Evolutionary conservation across 2,888 invertebrate genomes (phyloP).

Genomic region (Agrochola circellaris): DNA sequence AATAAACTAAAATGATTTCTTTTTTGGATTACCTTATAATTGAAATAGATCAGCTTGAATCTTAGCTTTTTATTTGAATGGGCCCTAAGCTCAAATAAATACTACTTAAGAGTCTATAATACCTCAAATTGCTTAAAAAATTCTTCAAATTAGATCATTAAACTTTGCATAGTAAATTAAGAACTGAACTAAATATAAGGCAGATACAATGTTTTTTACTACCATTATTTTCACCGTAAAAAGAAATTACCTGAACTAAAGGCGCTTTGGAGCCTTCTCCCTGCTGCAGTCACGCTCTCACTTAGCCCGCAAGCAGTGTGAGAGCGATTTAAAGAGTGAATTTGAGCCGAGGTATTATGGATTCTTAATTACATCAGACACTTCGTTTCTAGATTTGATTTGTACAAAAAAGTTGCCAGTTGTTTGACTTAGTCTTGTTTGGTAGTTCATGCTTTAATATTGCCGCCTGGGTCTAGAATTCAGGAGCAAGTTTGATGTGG

Average conservation of each 20-base stretch:
- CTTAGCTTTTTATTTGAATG: slow-evolving; percentile 17
- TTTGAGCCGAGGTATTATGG: background rate
- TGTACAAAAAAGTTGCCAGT: slow-evolving; percentile 11
- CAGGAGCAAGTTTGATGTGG: slow-evolving; percentile 33
- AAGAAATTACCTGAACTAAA: background rate
- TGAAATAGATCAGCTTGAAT: slow-evolving; percentile 27
- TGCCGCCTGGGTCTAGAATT: slow-evolving; percentile 1
- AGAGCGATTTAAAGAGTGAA: background rate
- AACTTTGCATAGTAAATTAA: no score
- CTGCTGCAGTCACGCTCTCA: background rate
- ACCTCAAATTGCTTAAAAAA: background rate
- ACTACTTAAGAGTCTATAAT: background rate
- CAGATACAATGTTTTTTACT: background rate
- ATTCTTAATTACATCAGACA: slow-evolving; percentile 37
- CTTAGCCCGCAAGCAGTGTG: background rate
- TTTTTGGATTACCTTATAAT: slow-evolving; percentile 6
- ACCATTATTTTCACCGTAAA: background rate
- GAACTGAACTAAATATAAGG: background rate
- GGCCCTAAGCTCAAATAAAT: slow-evolving; percentile 27
- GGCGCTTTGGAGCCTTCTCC: no score
- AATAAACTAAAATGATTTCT: slow-evolving; percentile 16
- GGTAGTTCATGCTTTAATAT: slow-evolving; percentile 14
- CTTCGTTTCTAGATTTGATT: slow-evolving; percentile 19
- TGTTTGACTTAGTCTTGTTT: slow-evolving; percentile 19
- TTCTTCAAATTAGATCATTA: no score